A percentile compares a stretch with the other conserved stretches of the same genome.
phyloP scores from a whole-genome alignment of 2,113 vertebrate genomes.

The Anhinga rufa region DNA sequence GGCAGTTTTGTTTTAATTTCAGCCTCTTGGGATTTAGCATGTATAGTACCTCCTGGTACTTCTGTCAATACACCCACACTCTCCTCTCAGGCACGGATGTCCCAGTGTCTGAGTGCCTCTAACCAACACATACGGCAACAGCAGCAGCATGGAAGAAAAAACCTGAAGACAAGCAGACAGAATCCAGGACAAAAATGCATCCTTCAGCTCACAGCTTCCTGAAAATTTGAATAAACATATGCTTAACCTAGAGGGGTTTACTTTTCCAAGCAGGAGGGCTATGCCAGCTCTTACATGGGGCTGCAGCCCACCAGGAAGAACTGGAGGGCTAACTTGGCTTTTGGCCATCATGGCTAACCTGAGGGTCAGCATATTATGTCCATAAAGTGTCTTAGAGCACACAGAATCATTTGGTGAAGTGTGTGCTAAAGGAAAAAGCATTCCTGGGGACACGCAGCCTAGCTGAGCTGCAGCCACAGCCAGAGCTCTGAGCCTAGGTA shows the following conservation, averaged over 20 bases:
- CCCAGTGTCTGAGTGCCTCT: neutral
- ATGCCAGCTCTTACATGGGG: neutral
- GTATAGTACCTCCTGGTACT: neutral
- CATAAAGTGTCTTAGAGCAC: neutral
- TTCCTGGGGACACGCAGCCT: neutral
- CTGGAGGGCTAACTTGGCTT: neutral
- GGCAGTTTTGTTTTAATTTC: neutral
- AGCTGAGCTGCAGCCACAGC: neutral
- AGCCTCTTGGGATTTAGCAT: neutral
- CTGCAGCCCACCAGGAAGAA: neutral
- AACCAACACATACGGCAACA: neutral
- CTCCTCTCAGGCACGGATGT: neutral
- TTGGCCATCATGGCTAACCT: neutral
- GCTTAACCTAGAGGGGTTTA: neutral
- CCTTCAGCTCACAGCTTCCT: neutral
- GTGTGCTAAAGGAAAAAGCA: neutral
- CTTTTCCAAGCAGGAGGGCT: neutral
- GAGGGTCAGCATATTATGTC: neutral
- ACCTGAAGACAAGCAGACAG: neutral
- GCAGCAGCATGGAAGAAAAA: neutral
- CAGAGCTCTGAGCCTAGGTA: neutral
- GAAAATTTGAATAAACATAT: neutral
- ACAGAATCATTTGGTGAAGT: neutral
- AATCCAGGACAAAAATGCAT: neutral
- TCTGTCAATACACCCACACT: slow-evolving; percentile 19